Conservation (phyloP, 2,888 invertebrate species). For the Trissolcus brochymenae region DNA sequence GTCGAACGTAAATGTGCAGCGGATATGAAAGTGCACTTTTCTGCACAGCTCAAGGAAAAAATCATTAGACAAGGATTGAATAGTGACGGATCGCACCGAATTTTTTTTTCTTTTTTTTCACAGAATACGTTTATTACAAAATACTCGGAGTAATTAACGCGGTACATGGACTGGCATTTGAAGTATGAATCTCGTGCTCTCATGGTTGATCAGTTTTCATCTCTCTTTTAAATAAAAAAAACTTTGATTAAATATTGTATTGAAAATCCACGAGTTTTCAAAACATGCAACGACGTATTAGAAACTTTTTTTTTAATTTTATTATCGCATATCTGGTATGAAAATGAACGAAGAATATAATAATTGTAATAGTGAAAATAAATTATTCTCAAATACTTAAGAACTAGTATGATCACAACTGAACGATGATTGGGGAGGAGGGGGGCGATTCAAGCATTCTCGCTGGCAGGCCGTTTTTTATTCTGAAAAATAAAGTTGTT, state of each 20-base stretch:
- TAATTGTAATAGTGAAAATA: conserved; percentile 12
- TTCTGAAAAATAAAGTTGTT: conserved; percentile 62
- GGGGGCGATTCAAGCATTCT: conserved; percentile 71
- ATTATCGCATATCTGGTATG: too few species aligned
- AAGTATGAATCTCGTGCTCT: not conserved
- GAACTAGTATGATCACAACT: conserved; percentile 64
- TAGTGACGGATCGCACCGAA: conserved; percentile 15
- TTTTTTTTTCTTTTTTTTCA: conserved; percentile 45
- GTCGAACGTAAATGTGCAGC: conserved; percentile 50
- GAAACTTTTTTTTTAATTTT: too few species aligned
- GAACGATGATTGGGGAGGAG: conserved; percentile 42
- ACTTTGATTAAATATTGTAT: not conserved
- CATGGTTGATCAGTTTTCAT: conserved; percentile 13
- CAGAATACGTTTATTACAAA: conserved; percentile 72
- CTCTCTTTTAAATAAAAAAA: not conserved
- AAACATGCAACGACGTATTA: too few species aligned
- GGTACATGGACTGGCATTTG: conserved; percentile 9
- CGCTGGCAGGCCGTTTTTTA: conserved; percentile 70
- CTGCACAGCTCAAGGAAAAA: conserved; percentile 59
- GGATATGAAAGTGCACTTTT: conserved; percentile 44
- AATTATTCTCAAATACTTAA: conserved; percentile 39
- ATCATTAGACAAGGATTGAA: conserved; percentile 18
- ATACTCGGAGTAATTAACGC: conserved; percentile 63
- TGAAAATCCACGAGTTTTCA: too few species aligned
- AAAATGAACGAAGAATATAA: not conserved